Evolutionary conservation across 2,888 invertebrate species (phyloP).

Genomic region (Pyrochroa serraticornis): DNA sequence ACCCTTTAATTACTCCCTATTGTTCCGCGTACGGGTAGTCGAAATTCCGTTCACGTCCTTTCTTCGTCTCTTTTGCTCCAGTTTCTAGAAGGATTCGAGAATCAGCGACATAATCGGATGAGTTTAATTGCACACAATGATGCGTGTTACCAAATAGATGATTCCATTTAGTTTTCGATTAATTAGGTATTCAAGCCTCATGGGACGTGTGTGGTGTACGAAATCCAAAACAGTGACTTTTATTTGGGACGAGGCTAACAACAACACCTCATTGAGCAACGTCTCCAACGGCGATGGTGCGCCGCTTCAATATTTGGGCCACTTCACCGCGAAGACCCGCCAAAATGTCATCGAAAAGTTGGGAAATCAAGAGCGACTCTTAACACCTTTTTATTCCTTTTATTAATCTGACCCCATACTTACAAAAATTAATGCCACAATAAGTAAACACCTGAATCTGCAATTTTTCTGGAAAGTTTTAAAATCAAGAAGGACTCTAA

Average conservation of each 20-base stretch:
- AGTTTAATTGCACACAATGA: slow-evolving; percentile 23
- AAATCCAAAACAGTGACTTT: slow-evolving; percentile 44
- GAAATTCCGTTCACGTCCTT: neutral
- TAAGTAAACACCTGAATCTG: too few relatives aligned
- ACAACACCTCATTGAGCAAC: slow-evolving; percentile 39
- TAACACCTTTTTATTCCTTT: too few relatives aligned
- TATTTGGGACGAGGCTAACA: slow-evolving; percentile 50
- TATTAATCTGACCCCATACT: too few relatives aligned
- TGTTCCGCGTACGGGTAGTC: too few relatives aligned
- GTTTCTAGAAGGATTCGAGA: too few relatives aligned
- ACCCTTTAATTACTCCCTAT: too few relatives aligned
- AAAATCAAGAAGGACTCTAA: too few relatives aligned
- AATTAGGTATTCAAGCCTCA: slow-evolving; percentile 31
- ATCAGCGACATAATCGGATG: slow-evolving; percentile 9
- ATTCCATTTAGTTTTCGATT: slow-evolving; percentile 30
- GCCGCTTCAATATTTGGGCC: slow-evolving; percentile 22
- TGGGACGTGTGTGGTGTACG: slow-evolving; percentile 37
- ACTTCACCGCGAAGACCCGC: slow-evolving; percentile 1
- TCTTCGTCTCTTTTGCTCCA: neutral
- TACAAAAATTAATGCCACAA: too few relatives aligned
- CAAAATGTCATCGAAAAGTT: slow-evolving; percentile 18
- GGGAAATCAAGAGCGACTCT: slow-evolving; percentile 9
- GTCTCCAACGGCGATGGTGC: slow-evolving; percentile 17
- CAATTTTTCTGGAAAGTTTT: too few relatives aligned
- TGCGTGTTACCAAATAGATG: slow-evolving; percentile 24